A percentile compares a stretch with the other conserved stretches of the same genome.
Conservation (phyloP, 35 echinoderm and acorn worm genomes). For the Patiria miniata region DNA sequence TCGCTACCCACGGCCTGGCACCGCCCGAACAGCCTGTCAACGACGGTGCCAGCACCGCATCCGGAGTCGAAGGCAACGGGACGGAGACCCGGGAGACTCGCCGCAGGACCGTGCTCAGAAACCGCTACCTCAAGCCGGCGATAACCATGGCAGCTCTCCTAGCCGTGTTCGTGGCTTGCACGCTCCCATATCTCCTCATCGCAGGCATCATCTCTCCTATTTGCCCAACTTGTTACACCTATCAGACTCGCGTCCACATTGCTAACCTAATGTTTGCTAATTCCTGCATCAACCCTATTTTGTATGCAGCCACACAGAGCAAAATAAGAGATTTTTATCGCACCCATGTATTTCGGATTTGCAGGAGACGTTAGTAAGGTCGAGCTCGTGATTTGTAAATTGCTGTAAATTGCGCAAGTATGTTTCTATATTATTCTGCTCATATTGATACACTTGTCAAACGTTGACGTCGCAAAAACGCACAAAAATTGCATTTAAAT, state of each 20-base stretch:
- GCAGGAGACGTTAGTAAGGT: no score
- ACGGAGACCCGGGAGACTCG: not conserved
- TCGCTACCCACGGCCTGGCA: not conserved
- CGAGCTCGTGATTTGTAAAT: no score
- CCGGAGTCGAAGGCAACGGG: not conserved
- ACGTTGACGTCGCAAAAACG: no score
- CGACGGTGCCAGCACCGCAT: not conserved
- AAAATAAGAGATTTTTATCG: conserved; percentile 36
- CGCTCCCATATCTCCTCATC: conserved; percentile 5
- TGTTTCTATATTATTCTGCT: no score
- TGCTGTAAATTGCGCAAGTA: no score
- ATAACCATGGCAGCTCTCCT: conserved; percentile 16
- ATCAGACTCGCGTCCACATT: not conserved
- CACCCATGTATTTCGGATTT: not conserved
- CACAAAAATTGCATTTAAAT: no score
- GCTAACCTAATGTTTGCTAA: conserved; percentile 3
- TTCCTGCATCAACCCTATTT: conserved; percentile 36
- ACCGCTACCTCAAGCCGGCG: conserved; percentile 22
- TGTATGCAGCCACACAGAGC: conserved; percentile 39
- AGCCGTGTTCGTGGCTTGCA: not conserved
- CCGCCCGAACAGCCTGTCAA: not conserved
- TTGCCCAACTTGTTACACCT: not conserved
- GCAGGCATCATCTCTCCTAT: not conserved
- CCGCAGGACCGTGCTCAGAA: not conserved
- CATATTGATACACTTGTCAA: no score